Base-by-base conservation (phyloP, 1,140 invertebrate species). In the Idris sp. region DNA sequence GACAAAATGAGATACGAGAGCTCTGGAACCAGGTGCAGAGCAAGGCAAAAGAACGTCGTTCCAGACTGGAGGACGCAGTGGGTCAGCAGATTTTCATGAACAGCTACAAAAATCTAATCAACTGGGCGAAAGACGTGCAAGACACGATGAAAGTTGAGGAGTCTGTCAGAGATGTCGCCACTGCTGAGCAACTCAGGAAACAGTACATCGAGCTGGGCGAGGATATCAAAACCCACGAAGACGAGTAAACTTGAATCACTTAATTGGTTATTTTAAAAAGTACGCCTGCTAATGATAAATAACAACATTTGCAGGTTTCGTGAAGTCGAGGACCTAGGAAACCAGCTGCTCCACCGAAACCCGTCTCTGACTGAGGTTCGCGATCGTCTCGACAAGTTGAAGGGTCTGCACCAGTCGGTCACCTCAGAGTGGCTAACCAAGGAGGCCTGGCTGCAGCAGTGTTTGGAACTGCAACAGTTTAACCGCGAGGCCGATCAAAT, bases 401-500 rank as follows among this genome's bases (percentile, higher is more conserved):
- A 90, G 48, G 91, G 92, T 2, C 93, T 97, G 79, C 91, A 96
- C 76, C 90, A 91, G 54, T 91, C 92, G 2, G 91, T 98, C 0
- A 88, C 90, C 18, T 75, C 85, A 77, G 86, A 89, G 19, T 97
- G 95, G 94, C 86, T 91, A 30, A 91, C 94, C 25, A 97, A 97
- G 81, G 92, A 95, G 15, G 91, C 92, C 41, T 94, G 93, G 90
- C 86, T 97, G 19, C 90, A 93, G 65, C 95, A 98, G 81, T 93
- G 94, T 69, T 88, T 96, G 10, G 94, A 97, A 77, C 87, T 98
- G 41, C 94, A 96, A 86, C 90, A 94, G 59, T 98, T 99, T 86
- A 98, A 97, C 84, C 91, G 95, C 46, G 98, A 99, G 87, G 97
- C 97, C 0, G 97, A 99, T 86, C 95, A 98, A 82, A 97, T 99